Evolutionary conservation across 1,140 invertebrate species (phyloP).

Genomic region (Leptinotarsa defecta): DNA sequence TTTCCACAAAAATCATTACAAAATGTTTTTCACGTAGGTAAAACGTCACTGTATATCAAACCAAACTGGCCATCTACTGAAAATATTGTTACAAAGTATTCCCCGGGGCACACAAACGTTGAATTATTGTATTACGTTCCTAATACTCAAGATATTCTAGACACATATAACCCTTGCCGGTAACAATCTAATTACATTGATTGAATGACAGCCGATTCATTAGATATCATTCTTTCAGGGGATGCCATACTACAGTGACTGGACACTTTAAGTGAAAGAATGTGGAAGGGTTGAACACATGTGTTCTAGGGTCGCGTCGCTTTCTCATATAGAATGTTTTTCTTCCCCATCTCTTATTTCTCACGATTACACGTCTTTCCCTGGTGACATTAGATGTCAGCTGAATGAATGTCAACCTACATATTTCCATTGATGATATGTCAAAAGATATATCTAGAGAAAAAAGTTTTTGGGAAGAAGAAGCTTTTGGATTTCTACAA

Average conservation of each 20-base stretch:
- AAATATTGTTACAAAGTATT: neutral
- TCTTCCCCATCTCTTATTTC: slow-evolving; percentile 11
- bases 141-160: slow-evolving; percentile 53
- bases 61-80: too few relatives aligned
- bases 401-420: too few relatives aligned
- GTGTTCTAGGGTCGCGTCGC: slow-evolving; percentile 25
- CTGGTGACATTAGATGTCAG: too few relatives aligned
- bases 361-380: too few relatives aligned
- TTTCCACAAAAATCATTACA: too few relatives aligned
- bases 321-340: slow-evolving; percentile 24
- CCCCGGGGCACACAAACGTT: slow-evolving; percentile 47
- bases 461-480: too few relatives aligned
- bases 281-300: slow-evolving; percentile 46
- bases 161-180: slow-evolving; percentile 53
- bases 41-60: too few relatives aligned
- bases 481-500: too few relatives aligned
- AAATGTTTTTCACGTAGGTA: too few relatives aligned
- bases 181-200: slow-evolving; percentile 58
- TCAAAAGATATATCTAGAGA: too few relatives aligned
- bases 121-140: slow-evolving; percentile 53
- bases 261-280: slow-evolving; percentile 29
- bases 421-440: too few relatives aligned
- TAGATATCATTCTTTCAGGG: slow-evolving; percentile 53
- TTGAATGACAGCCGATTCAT: slow-evolving; percentile 58
- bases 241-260: slow-evolving; percentile 36